phyloP scores from a whole-genome alignment of 2,113 vertebrate genomes.

The Phylloscopus whistleri region DNA sequence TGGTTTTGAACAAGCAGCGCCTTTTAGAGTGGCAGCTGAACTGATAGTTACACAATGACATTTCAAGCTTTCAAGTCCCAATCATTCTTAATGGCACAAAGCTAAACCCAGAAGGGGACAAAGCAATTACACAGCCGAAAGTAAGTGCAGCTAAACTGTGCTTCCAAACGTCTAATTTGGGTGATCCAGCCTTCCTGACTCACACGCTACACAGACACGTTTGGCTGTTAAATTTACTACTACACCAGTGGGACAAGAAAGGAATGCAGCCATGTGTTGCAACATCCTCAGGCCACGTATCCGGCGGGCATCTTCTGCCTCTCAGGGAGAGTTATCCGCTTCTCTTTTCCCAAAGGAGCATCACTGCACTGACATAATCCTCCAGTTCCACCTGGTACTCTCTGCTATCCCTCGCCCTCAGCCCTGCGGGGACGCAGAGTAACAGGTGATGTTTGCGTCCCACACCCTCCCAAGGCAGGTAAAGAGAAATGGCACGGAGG shows the following conservation, averaged over 20 bases:
- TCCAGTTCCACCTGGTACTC: neutral
- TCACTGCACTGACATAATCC: neutral
- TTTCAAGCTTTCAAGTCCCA: slow-evolving; percentile 28
- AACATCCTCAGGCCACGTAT: neutral
- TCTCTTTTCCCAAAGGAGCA: neutral
- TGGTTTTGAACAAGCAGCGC: slow-evolving; percentile 17
- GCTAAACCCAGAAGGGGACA: slow-evolving; percentile 49
- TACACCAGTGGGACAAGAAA: neutral
- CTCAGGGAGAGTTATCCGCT: neutral
- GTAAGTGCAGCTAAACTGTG: neutral
- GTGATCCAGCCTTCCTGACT: neutral
- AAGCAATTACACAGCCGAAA: neutral
- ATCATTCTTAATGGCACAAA: slow-evolving; percentile 6
- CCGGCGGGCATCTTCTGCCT: neutral
- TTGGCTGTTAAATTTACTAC: neutral
- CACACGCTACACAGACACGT: neutral
- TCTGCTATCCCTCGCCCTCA: neutral
- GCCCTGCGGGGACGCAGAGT: neutral
- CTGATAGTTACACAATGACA: slow-evolving; percentile 1
- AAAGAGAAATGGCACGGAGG: neutral
- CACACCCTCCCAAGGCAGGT: neutral
- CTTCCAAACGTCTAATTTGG: slow-evolving; percentile 1
- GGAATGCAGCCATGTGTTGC: neutral
- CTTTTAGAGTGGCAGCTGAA: neutral
- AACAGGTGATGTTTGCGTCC: neutral